Evolutionary conservation across 2,113 vertebrate genomes (phyloP), one percentile per base, ranked within the genome.

Genomic region (Bos indicus): DNA sequence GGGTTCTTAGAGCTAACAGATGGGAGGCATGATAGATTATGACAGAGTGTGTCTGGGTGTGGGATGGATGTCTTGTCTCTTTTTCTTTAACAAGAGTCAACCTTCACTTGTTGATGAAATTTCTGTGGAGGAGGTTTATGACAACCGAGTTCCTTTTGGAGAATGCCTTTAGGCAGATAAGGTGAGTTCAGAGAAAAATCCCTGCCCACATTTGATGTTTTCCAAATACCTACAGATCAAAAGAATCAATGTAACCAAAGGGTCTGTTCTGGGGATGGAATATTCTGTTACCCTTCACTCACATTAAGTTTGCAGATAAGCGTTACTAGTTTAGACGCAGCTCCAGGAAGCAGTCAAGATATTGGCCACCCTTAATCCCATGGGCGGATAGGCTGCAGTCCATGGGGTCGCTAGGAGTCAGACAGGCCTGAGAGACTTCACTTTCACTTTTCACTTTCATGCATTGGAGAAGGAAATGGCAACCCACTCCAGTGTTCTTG

Each of bases 331-430:
- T 36, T 56, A 23, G 17, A 52, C 56, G 3, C 5, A 15, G 33
- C 10, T 56, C 26, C 15, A 26, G 10, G 33, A 86, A 46, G 14
- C 33, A 46, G 1, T 52, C 40, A 90, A 11, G 2, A 26, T 26
- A 21, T 2, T 6, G 78, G 7, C 8, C 0, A 46, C 1, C 2
- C 1, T 43, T 10, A 25, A 48, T 48, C 11, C 11, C 48, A 12
- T 48, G 48, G 48, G 48, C 48, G 0, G 11, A 48, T 11, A 48
- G 48, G 12, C 48, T 48, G 48, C 48, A 48, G 48, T 48, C 48
- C 48, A 48, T 48, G 48, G 48, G 11, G 48, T 48, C 11, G 48
- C 48, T 2, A 48, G 11, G 48, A 48, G 48, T 48, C 11, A 0
- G 48, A 48, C 48, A 48, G 10, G 10, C 10, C 48, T 48, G 10